Percentiles rank a stretch among this genome's conserved stretches.
These are phyloP conservation scores for Taeniopygia guttata DNA, from an alignment of 2,797 vertebrate species.

Conservation along the genomic window DNA sequence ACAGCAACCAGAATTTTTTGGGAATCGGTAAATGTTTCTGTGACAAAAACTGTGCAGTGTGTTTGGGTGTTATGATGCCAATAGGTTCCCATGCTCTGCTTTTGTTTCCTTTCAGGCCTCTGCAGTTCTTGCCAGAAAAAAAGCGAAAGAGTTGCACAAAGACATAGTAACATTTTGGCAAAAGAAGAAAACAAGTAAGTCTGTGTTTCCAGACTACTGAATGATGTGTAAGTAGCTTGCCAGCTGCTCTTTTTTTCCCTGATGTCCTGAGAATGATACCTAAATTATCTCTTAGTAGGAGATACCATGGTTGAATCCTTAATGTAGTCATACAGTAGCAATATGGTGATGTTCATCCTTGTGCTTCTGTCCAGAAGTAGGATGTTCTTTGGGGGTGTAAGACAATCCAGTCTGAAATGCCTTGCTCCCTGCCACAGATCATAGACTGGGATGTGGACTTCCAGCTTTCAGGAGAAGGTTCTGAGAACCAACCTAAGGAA, in stretches of 20 bases:
- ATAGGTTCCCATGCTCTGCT: not conserved
- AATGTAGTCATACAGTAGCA: not conserved
- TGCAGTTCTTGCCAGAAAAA: conserved; percentile 88
- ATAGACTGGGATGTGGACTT: not conserved
- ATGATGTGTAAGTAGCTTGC: rapidly evolving
- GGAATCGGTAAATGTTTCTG: not conserved
- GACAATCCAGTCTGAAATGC: not conserved
- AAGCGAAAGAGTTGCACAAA: conserved; percentile 81
- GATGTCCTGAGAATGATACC: not conserved
- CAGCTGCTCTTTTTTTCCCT: not conserved
- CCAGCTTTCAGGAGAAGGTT: not conserved
- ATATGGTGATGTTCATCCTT: not conserved
- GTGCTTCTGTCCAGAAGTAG: not conserved
- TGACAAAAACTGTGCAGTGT: rapidly evolving
- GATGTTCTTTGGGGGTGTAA: not conserved
- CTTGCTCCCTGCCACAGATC: not conserved
- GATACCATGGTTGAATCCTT: not conserved
- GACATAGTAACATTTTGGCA: conserved; percentile 88
- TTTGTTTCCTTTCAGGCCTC: conserved; percentile 77
- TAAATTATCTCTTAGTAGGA: not conserved
- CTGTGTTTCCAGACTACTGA: not conserved
- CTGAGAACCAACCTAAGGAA: not conserved
- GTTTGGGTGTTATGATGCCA: not conserved
- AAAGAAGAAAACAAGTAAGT: conserved; percentile 90
- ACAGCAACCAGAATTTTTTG: not conserved